Evolutionary conservation across 2,797 vertebrate species (phyloP), one percentile per base, ranked within the genome.

Genomic region (Lycodopsis pacificus): DNA sequence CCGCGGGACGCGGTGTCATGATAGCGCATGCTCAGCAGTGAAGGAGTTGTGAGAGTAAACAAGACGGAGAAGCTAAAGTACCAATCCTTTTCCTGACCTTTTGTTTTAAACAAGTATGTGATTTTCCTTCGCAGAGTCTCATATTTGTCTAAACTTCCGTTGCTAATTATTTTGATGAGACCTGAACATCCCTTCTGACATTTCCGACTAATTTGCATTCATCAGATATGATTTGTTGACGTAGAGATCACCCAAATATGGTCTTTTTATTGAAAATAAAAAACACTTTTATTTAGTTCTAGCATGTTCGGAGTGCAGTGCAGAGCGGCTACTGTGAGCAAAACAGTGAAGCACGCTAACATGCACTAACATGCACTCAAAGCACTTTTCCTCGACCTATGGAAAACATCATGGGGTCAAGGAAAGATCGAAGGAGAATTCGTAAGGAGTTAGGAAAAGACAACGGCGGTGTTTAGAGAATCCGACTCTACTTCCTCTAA

Each of bases 11-110:
- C n/a, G 62, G 48, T 58, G 62, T 65, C 71, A 69, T 20, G 34
- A 46, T 13, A 46, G 49, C n/a, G 56, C 30, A 34, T 36, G 17
- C 64, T 72, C 71, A 46, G 54, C 30, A 38, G 42, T 14, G 51
- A 77, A 38, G 42, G 57, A 56, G 48, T 34, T 71, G 36, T 40
- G n/a, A 63, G 25, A 69, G n/a, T 34, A 71, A 73, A 64, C 51
- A 63, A 58, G 79, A 32, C 32, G 22, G 17, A 63, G 19, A 40
- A 59, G 57, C 25, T 8, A 57, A 79, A 15, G 4, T 22, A 49
- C 10, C 7, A 4, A 27, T 19, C 12, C 9, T 59, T 65, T 15
- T 7, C 12, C 15, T 11, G 8, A 46, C 22, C 3, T 62, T 62
- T 54, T 68, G 30, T 10, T 51, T 27, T 30, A 15, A 19, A 36